Base-by-base conservation (phyloP, 30 jellyfish, hydroid and myxozoan species). In the Chrysaora quinquecirrha region DNA sequence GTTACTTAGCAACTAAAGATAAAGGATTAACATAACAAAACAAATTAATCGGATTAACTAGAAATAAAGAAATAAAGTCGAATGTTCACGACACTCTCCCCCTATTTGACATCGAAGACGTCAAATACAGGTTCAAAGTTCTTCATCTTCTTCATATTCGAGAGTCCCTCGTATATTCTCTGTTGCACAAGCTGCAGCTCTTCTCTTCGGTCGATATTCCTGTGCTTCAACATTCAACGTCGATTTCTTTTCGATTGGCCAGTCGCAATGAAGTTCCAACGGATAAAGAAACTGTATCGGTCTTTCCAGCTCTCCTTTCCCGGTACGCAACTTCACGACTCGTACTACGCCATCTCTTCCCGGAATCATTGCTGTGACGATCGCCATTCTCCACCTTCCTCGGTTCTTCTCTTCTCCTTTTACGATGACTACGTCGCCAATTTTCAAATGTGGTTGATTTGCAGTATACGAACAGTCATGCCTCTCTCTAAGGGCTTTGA, bases 321-420 rank as follows among this genome's bases (percentile, higher is more conserved):
- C n/a, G n/a, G 93, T 46, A 20, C 81, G 66, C 70, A 79, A 75
- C 43, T 56, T 30, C 12, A 72, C 87, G 22, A 78, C 94, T 79
- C 97, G 54, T n/a, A 75, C 58, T 0, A 88, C 60, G 19, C 90
- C 90, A 60, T 88, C 97, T 71, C 63, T 35, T 25, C 94, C 94
- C 21, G 47, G 43, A 16, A 68, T 47, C 64, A 84, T 19, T 18
- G 63, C 52, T 49, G 20, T 38, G 28, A 88, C 89, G 30, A 79
- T 33, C 18, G 86, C 97, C 12, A 88, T 0, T 7, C 30, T 80
- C 90, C 97, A 80, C 4, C 46, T 43, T 3, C 67, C 95, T 18
- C 90, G 56, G 60, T 80, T 80, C 78, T 74, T 80, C 64, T 80
- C 87, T 32, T 88, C 87, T 30, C 90, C 95, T 29, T 88, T 65